Evolutionary conservation across 2,113 vertebrate species (phyloP), one percentile per base, ranked within the genome.

Genomic region (Orycteropus afer): DNA sequence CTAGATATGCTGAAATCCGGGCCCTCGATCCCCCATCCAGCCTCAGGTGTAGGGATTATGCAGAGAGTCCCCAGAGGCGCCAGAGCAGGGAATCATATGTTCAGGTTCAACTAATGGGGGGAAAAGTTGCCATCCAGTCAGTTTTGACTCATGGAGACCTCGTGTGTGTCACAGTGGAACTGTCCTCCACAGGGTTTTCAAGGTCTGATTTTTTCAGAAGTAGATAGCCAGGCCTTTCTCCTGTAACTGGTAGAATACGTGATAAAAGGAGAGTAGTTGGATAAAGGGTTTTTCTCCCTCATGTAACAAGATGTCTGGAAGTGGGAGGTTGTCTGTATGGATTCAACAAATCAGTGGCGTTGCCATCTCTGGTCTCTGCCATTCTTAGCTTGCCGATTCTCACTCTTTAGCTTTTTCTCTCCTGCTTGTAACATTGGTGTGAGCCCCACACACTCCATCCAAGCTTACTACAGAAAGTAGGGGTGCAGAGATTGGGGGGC

Each of bases 71-170:
- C 74, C 51, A 12, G 37, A 91, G 67, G 67, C 49, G 6, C 40
- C 53, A 3, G 92, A 51, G 74, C 59, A 88, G 32, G 81, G 90
- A 85, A 81, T 47, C 4, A 1, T 78, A 51, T 65, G 51, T 80
- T 96, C 86, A 94, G 29, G 83, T 91, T 53, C 86, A 90, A 59
- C 86, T 83, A 91, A n/a, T n/a, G n/a, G n/a, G n/a, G n/a, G n/a
- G n/a, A n/a, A n/a, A n/a, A n/a, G n/a, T n/a, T n/a, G n/a, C n/a
- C n/a, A n/a, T n/a, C n/a, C n/a, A n/a, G n/a, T n/a, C n/a, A n/a
- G n/a, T n/a, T n/a, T n/a, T n/a, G n/a, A n/a, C n/a, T n/a, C n/a
- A n/a, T n/a, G n/a, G n/a, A n/a, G n/a, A n/a, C n/a, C n/a, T n/a
- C n/a, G n/a, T n/a, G n/a, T n/a, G n/a, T n/a, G n/a, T n/a, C n/a